A percentile compares a stretch with the other conserved stretches of the same genome.
Conservation (phyloP, 2,888 invertebrate species). For the Molanna angustata region DNA sequence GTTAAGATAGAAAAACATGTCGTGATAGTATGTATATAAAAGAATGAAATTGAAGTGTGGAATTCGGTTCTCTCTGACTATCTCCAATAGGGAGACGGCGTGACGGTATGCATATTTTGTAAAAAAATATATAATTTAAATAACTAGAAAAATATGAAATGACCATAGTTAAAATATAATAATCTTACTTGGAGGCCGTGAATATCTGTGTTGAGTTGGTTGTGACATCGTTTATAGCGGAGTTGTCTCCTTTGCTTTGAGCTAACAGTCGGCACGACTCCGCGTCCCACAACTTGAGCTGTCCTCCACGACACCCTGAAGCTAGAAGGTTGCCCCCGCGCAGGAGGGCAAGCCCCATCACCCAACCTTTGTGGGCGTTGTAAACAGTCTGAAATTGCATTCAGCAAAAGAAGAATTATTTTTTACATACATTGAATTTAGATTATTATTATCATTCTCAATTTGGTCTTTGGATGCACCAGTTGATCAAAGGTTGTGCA, state of each 20-base stretch:
- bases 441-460: too few species aligned
- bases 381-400: conserved; percentile 66
- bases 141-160: background rate
- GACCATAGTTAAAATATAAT: background rate
- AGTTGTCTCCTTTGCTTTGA: conserved; percentile 65
- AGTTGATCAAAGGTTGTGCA: too few species aligned
- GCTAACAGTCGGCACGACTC: conserved; percentile 64
- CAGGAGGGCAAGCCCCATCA: conserved; percentile 67
- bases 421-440: too few species aligned
- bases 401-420: too few species aligned
- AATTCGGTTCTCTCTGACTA: too few species aligned
- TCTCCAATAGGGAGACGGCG: too few species aligned
- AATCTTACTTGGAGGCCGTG: conserved; percentile 79
- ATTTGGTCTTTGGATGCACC: too few species aligned
- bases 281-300: conserved; percentile 72
- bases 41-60: too few species aligned
- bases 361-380: conserved; percentile 86
- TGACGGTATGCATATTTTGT: too few species aligned
- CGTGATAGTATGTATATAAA: too few species aligned
- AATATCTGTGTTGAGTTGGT: conserved; percentile 66
- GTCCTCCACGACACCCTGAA: conserved; percentile 74
- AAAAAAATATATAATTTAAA: background rate
- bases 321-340: conserved; percentile 58
- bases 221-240: conserved; percentile 66
- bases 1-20: too few species aligned